Evolutionary conservation across 2,797 vertebrate species (phyloP), one percentile per base, ranked within the genome.

Genomic region (Chelidonichthys spinosus): DNA sequence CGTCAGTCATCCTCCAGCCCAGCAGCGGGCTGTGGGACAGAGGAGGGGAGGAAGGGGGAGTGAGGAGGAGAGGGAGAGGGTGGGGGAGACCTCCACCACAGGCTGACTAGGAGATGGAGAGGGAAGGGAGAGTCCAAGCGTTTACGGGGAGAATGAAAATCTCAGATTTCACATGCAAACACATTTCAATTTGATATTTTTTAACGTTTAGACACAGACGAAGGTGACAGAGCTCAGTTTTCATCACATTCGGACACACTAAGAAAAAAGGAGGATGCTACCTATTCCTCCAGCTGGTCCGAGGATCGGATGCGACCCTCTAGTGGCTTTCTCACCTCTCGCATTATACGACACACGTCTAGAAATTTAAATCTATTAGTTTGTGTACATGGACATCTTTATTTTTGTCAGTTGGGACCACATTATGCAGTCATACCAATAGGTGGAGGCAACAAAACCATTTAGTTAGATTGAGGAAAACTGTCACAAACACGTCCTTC

Each of bases 1-100:
- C 78, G 93, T 94, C 94, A 94, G 77, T 95, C 93, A 92, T 92
- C 84, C 90, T 82, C n/a, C 81, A 85, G 84, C 89, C 87, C 86
- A 70, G 82, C 89, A 86, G 84, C 85, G 78, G 76, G 85, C 78
- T 79, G 80, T 53, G 72, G 87, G 84, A 84, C 72, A 50, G 64
- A 71, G 78, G 59, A 5, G 74, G 69, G 39, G 81, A 74, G 56
- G 83, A 81, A 11, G 75, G 56, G 83, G 80, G 14, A 74, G 63
- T 40, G 66, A 55, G 44, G 59, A 37, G 42, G 76, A 17, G 67
- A 15, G 11, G 54, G n/a, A n/a, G 36, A 39, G 64, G 54, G 7
- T 25, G 59, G 2, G 11, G 43, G 58, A 67, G 80, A 87, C 85
- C 83, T 78, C 67, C 63, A 77, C 61, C 75, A 74, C 47, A 61